Base-by-base conservation (phyloP, 2,888 invertebrate species). In the Chromoteleia sp. region DNA sequence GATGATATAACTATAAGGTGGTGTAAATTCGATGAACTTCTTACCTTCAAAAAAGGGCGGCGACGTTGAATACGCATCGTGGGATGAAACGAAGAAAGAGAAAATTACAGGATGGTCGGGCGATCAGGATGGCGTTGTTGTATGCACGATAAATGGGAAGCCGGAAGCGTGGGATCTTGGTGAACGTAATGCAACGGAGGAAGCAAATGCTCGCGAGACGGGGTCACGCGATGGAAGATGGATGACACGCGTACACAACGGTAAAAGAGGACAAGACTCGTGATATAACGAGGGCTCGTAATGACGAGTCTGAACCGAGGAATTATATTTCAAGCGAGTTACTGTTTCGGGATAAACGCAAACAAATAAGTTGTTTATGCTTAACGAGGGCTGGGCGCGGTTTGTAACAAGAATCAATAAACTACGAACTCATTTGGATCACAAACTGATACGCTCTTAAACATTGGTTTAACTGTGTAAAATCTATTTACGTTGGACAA, bases 1-100 rank as follows among this genome's bases (percentile, higher is more conserved):
- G 50, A 50, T 14, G 39, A 25, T 39, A 39, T 65, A 21, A 45
- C 43, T 25, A 14, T 59, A 39, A 50, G 8, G 12, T 39, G 10
- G 39, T 59, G 17, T 29, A 73, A 73, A 63, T 58, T 30, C 17
- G 10, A 15, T 19, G 68, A 54, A 29, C 39, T 74, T 76, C 87
- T 87, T 83, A 87, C 87, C 87, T 85, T 78, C 65, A 80, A 65
- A 74, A 76, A 81, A 78, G 30, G 85, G 83, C 81, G 83, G 80
- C 76, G 65, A 61, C 58, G 81, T 61, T 76, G 65, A 82, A 63
- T 68, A 79, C 65, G 75, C 81, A 81, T 86, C 75, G 80, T 68
- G 39, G 65, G 67, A 79, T 84, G 67, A 75, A 80, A 82, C 78
- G 83, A 78, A 63, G 73, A 83, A 78, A 79, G 80, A 79, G 82